Evolutionary conservation across 2,797 vertebrate species (phyloP), one percentile per base, ranked within the genome.

Genomic region (Ataeniobius toweri): DNA sequence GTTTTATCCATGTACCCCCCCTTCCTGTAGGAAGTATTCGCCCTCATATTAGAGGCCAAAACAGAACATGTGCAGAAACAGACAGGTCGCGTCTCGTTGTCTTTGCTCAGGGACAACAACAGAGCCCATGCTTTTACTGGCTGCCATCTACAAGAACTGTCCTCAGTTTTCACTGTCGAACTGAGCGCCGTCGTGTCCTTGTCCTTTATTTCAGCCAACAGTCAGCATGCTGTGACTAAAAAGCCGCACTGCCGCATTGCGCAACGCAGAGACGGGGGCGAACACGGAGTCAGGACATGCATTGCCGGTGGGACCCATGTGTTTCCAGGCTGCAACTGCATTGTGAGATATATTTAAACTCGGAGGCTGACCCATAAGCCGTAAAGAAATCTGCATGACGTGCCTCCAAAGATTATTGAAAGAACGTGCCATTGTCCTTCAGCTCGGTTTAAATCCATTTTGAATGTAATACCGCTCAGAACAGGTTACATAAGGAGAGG

Each of bases 241-340:
- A 82, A 89, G 90, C 91, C 92, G 92, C 94, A 93, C 83, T 94
- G 94, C 93, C 93, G 94, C 94, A 94, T 89, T 94, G 93, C 94
- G 93, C 91, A 93, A 94, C 89, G 84, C 89, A 72, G 78, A 91
- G 91, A 93, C 84, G 89, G 91, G 90, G 91, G 93, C 88, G 89
- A 90, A 83, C 80, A 69, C 79, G 70, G 85, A 85, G 83, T 75
- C 83, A 90, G 88, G 87, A 90, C 89, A 92, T 83, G 87, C 70
- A 73, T 91, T 68, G 58, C 73, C 28, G 78, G 84, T 75, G 83
- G 90, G 85, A 90, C 86, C 83, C 83, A 81, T 61, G 90, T 81
- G 87, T 85, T 82, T 85, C 82, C 77, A 78, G 80, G 71, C 83
- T 79, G 83, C 86, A 87, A 18, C 46, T 85, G 76, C 88, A 92